Evolutionary conservation across 2,888 invertebrate species (phyloP), one percentile per base, ranked within the genome.

Genomic region (Archips crataeganus): DNA sequence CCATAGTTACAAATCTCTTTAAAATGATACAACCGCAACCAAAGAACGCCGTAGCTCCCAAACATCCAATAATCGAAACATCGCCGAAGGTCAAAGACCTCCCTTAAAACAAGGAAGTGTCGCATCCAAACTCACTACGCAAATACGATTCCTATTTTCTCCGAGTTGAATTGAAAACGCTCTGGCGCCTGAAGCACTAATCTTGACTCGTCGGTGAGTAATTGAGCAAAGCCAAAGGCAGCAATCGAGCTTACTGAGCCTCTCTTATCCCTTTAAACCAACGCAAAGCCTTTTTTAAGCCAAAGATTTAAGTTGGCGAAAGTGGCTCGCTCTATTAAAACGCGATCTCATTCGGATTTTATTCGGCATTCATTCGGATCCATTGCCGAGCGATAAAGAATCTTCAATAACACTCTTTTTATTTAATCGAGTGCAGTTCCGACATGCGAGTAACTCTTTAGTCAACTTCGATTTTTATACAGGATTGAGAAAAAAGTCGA

Each of bases 221-320:
- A 93, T 93, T 92, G 92, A 87, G 87, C 85, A 84, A 88, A 92
- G 89, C 90, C 87, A 87, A 89, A 91, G 87, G 90, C 91, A 89
- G 87, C 90, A 89, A 92, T 92, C 91, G 91, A 89, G 88, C 85
- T 86, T 84, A 83, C 83, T 89, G 89, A 93, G 91, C 92, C 91
- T 84, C 81, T 84, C 82, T 90, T 88, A 94, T 93, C 93, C 93
- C 92, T 93, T 93, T 92, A 93, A 94, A 94, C 93, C 94, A 85
- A 91, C 88, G 88, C 85, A 92, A 93, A 94, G 94, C 93, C 93
- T 93, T 93, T 93, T 93, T 93, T 93, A 93, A 93, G 93, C 93
- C 92, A 83, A 89, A 93, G 93, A 91, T 94, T 94, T 92, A 93
- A 94, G 93, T 93, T 94, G 90, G 92, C 87, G 91, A 93, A 93